phyloP scores from a whole-genome alignment of 2,888 invertebrate genomes.

The Acanthosoma haemorrhoidale region DNA sequence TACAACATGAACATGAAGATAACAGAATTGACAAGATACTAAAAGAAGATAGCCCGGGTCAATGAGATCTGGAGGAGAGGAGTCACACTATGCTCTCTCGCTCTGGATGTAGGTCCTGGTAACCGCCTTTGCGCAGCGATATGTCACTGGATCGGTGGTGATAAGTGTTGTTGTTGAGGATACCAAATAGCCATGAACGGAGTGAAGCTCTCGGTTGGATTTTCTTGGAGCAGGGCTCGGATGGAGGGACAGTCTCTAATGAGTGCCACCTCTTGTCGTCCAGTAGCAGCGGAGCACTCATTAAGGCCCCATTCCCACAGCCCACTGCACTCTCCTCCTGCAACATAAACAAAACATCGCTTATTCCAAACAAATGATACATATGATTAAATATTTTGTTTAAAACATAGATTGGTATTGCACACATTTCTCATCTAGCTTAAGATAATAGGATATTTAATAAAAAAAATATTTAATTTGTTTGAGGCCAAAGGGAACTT shows the following conservation, averaged over 20 bases:
- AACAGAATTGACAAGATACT: background rate
- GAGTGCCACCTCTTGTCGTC: conserved; percentile 70
- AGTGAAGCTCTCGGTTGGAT: conserved; percentile 56
- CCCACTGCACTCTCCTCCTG: conserved; percentile 37
- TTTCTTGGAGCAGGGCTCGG: conserved; percentile 52
- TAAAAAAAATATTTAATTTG: too few species aligned
- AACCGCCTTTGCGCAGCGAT: conserved; percentile 53
- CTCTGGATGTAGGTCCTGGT: conserved; percentile 53
- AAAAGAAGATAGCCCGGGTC: background rate
- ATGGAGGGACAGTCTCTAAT: conserved; percentile 58
- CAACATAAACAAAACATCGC: too few species aligned
- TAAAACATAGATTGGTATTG: too few species aligned
- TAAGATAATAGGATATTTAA: too few species aligned
- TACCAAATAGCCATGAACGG: conserved; percentile 66
- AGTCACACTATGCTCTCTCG: conserved; percentile 56
- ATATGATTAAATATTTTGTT: too few species aligned
- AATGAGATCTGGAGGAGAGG: background rate
- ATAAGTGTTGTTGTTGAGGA: conserved; percentile 64
- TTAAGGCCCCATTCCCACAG: conserved; percentile 42
- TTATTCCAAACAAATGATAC: too few species aligned
- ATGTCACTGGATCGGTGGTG: conserved; percentile 62
- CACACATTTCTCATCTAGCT: too few species aligned
- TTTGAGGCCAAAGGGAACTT: too few species aligned
- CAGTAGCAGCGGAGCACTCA: conserved; percentile 49
- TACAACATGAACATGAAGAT: background rate